phyloP scores from a whole-genome alignment of 2,888 invertebrate genomes.

The Lottia gigantea region DNA sequence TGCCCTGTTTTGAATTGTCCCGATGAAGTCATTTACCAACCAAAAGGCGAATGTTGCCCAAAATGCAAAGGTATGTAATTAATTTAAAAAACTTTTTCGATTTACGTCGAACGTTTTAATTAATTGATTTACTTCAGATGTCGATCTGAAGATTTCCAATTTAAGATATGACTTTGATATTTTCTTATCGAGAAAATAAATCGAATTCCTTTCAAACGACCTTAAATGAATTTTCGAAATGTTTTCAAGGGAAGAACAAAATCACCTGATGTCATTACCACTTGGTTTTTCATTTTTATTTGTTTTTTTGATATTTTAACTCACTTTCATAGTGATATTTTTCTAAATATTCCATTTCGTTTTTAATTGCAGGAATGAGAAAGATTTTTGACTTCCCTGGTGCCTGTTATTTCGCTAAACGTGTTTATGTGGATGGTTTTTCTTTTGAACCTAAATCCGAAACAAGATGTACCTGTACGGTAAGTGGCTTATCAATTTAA shows the following conservation, averaged over 20 bases:
- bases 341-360: too few species aligned
- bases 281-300: too few species aligned
- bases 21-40: constrained; percentile 76
- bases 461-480: constrained; percentile 83
- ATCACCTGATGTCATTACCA: too few species aligned
- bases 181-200: too few species aligned
- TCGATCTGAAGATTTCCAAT: too few species aligned
- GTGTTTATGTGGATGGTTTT: constrained; percentile 75
- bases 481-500: constrained; percentile 34
- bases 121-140: too few species aligned
- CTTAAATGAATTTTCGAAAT: not conserved
- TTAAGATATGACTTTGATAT: too few species aligned
- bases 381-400: constrained; percentile 70
- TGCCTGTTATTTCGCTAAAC: constrained; percentile 79
- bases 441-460: constrained; percentile 76
- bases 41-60: constrained; percentile 85
- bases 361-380: constrained; percentile 67
- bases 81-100: too few species aligned
- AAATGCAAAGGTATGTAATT: constrained; percentile 70
- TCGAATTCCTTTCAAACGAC: not conserved
- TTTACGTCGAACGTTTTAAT: too few species aligned
- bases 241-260: too few species aligned
- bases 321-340: too few species aligned
- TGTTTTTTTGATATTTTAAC: too few species aligned
- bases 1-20: constrained; percentile 91